Evolutionary conservation across 2,113 vertebrate species (phyloP).

Genomic region (Daboia siamensis): DNA sequence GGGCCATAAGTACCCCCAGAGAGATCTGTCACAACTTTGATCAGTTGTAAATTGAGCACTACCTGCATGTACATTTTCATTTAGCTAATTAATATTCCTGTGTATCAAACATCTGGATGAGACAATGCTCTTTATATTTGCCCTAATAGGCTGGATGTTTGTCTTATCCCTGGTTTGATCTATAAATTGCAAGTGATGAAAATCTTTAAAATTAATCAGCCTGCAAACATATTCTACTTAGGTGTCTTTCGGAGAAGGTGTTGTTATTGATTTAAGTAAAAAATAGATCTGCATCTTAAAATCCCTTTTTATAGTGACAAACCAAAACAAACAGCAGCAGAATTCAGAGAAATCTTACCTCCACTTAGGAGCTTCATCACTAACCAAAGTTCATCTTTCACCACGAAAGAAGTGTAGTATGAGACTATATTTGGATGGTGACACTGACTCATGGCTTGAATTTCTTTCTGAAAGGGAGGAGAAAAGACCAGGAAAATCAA

Average conservation of each 20-base stretch:
- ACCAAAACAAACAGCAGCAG: not conserved
- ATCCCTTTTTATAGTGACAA: not conserved
- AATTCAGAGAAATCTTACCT: conserved; percentile 72
- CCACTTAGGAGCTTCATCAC: conserved; percentile 96
- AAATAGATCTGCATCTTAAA: not conserved
- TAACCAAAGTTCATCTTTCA: conserved; percentile 96
- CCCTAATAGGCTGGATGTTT: not conserved
- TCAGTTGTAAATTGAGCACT: not conserved
- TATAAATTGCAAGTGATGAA: not conserved
- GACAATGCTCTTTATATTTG: not conserved
- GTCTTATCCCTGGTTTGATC: not conserved
- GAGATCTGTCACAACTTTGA: not conserved
- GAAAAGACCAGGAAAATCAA: conserved; percentile 20
- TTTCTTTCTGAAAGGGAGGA: conserved; percentile 85
- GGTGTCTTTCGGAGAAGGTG: not conserved
- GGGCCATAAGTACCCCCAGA: not conserved
- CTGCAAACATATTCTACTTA: not conserved
- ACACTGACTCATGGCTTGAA: conserved; percentile 98
- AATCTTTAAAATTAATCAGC: not conserved
- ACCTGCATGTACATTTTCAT: not conserved
- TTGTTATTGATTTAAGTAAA: not conserved
- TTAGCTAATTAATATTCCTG: not conserved
- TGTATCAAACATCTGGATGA: not conserved
- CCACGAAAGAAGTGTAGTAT: conserved; percentile 96
- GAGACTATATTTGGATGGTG: conserved; percentile 96